These are phyloP conservation scores for Eulithis prunata DNA, from an alignment of 2,888 invertebrate genomes.

Conservation along the genomic window DNA sequence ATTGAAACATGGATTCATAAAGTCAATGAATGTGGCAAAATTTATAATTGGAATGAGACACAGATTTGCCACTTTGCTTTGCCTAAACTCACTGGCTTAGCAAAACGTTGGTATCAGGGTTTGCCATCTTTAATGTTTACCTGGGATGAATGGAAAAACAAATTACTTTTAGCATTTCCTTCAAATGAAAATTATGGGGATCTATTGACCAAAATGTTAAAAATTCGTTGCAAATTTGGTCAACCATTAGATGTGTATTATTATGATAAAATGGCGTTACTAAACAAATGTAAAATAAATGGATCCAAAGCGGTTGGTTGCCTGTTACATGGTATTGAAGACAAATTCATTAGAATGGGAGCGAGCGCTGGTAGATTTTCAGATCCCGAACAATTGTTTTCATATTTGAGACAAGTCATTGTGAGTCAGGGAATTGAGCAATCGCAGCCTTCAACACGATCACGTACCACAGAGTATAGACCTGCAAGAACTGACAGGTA, in stretches of 20 bases:
- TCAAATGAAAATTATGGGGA: constrained; percentile 2
- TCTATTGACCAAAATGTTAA: background rate
- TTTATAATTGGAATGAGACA: background rate
- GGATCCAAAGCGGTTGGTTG: background rate
- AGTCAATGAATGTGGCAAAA: background rate
- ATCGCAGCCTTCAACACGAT: background rate
- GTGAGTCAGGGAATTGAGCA: background rate
- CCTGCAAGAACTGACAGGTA: no score
- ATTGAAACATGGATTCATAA: constrained; percentile 1
- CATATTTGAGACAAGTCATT: background rate
- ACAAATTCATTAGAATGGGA: constrained; percentile 4
- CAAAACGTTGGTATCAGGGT: background rate
- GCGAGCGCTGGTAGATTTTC: background rate
- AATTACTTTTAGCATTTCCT: background rate
- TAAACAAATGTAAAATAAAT: background rate
- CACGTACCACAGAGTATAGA: background rate
- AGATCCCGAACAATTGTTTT: background rate
- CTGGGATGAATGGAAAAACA: background rate
- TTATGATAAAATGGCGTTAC: background rate
- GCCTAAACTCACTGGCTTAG: background rate
- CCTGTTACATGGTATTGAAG: constrained; percentile 1
- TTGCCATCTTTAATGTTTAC: background rate
- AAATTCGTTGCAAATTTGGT: background rate
- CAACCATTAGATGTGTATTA: constrained; percentile 1
- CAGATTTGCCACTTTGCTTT: background rate